These are phyloP conservation scores for Serinus canaria DNA, from an alignment of 2,113 vertebrate genomes.

Conservation along the genomic window DNA sequence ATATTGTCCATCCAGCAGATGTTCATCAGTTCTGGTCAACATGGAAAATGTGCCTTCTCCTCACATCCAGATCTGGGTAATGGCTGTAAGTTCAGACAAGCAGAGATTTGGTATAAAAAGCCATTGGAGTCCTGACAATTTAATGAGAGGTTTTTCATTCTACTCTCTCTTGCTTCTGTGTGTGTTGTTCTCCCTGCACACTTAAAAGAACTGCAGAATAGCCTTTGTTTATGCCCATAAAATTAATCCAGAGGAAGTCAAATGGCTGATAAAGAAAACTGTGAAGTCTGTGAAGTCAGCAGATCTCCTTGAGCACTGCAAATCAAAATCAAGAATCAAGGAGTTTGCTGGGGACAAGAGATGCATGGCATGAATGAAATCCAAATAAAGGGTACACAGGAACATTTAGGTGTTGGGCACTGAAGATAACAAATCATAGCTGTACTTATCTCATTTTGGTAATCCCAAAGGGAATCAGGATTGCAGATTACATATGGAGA, in stretches of 20 bases:
- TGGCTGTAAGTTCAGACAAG: not conserved
- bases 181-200: not conserved
- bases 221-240: not conserved
- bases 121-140: not conserved
- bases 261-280: not conserved
- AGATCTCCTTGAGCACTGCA: not conserved
- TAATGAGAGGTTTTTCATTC: not conserved
- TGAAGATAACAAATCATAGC: not conserved
- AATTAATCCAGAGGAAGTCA: not conserved
- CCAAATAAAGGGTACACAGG: not conserved
- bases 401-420: not conserved
- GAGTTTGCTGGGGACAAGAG: not conserved
- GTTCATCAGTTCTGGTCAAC: not conserved
- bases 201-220: not conserved
- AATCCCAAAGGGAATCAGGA: not conserved
- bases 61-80: not conserved
- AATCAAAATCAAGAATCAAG: not conserved
- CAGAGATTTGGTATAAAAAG: not conserved
- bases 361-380: not conserved
- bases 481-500: not conserved
- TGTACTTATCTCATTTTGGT: not conserved
- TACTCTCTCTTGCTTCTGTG: not conserved
- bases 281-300: not conserved
- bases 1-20: not conserved
- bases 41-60: not conserved